Percentiles rank a stretch among this genome's conserved stretches.
phyloP scores from a whole-genome alignment of 1,140 invertebrate genomes.

The Capitella teleta region DNA sequence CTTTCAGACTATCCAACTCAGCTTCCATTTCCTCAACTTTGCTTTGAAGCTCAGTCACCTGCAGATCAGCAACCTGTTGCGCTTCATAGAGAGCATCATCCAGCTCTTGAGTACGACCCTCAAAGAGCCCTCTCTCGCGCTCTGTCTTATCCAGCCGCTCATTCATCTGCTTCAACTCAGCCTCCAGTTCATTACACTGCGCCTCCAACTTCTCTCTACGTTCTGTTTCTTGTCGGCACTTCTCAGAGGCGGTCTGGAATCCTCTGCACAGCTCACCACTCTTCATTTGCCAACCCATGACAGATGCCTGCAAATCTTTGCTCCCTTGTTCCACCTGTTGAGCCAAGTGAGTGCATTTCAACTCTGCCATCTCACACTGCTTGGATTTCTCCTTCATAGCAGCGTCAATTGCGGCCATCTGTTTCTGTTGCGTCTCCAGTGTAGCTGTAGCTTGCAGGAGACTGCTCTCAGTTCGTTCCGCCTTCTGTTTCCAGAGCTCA shows the following conservation, averaged over 20 bases:
- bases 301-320: too few relatives aligned
- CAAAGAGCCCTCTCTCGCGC: background rate
- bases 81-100: background rate
- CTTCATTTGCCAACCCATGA: too few relatives aligned
- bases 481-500: too few relatives aligned
- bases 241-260: slow-evolving; percentile 51
- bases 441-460: too few relatives aligned
- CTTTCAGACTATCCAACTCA: background rate
- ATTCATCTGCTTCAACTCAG: background rate
- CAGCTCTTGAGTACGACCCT: background rate
- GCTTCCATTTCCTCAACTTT: background rate
- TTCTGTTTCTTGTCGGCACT: slow-evolving; percentile 63
- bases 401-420: too few relatives aligned
- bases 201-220: background rate
- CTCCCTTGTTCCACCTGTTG: too few relatives aligned
- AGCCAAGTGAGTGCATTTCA: too few relatives aligned
- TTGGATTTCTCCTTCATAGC: too few relatives aligned
- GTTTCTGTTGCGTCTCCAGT: too few relatives aligned
- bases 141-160: background rate
- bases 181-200: background rate
- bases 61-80: background rate
- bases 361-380: too few relatives aligned
- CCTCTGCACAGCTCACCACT: slow-evolving; percentile 14
- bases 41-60: background rate
- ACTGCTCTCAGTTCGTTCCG: too few relatives aligned